Evolutionary conservation across 2,797 vertebrate genomes (phyloP), one percentile per base, ranked within the genome.

Genomic region (Notolepis coatsorum): DNA sequence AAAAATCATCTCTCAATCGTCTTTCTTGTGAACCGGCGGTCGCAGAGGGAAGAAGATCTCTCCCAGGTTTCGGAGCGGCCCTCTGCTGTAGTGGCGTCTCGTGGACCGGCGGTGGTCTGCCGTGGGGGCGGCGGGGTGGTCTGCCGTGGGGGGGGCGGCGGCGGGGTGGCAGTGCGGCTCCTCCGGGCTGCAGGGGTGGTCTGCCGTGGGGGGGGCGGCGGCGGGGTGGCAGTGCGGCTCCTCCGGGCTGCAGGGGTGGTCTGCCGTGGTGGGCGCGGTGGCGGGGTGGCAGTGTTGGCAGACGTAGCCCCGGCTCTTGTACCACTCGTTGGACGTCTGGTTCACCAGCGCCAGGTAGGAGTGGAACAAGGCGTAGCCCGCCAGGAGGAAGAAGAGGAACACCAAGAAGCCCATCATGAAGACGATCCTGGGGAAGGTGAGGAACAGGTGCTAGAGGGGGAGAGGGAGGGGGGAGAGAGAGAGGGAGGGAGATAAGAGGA

Each of bases 321-420:
- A 94, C 97, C 97, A 99, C 68, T 99, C 96, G 0, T 98, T 97
- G 46, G 94, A 92, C 0, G 98, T 99, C 80, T 95, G 95, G 88
- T 99, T 99, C 73, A 94, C 93, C 43, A 95, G 58, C 15, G 88
- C 91, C 86, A 99, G 74, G 64, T 94, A 97, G 1, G 91, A 71
- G 27, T 75, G 86, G 79, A 99, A 99, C 75, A 93, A 73, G 17
- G 90, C 84, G 41, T 98, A 99, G 3, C 93, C 92, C 0, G 91
- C 92, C 75, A 99, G 89, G 1, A 99, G 79, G 0, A 97, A 75
- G 0, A 93, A 93, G 69, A 98, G 81, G n/a, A 98, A 90, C 35
- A 92, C 0, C n/a, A 98, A 87, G 61, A 99, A 99, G 0, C 98
- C 97, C 62, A 99, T 87, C 92, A 96, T 93, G 92, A 98, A 96